phyloP scores from a whole-genome alignment of 2,888 invertebrate species.

The Lamellibrachia columna region DNA sequence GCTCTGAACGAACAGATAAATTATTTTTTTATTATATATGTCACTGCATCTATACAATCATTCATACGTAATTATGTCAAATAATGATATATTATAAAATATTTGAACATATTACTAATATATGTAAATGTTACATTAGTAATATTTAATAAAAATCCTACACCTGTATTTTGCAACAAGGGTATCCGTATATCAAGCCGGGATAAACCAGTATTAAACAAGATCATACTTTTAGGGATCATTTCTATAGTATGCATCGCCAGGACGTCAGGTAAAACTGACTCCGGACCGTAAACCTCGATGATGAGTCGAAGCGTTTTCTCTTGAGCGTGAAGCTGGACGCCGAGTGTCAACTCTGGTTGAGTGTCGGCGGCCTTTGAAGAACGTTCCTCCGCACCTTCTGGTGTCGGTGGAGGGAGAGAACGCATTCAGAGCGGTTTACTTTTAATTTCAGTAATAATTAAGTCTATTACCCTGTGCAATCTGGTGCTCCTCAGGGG shows the following conservation, averaged over 20 bases:
- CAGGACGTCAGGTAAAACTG: background rate
- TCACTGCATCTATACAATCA: too few relatives aligned
- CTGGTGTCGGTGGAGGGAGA: background rate
- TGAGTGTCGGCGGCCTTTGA: background rate
- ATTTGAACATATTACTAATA: background rate
- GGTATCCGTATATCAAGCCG: background rate
- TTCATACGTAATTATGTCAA: too few relatives aligned
- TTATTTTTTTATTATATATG: too few relatives aligned
- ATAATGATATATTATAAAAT: background rate
- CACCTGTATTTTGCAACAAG: background rate
- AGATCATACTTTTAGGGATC: slow-evolving; percentile 16
- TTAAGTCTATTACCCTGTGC: too few relatives aligned
- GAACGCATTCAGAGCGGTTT: slow-evolving; percentile 6
- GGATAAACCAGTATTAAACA: background rate
- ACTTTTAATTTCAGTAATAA: background rate
- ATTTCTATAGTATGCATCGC: background rate
- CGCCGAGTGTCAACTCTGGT: background rate
- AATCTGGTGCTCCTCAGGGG: too few relatives aligned
- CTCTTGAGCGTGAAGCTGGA: background rate
- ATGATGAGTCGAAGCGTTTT: slow-evolving; percentile 6
- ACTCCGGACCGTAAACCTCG: slow-evolving; percentile 12
- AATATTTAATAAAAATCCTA: background rate
- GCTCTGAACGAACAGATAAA: too few relatives aligned
- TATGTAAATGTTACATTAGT: background rate
- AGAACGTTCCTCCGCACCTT: background rate